phyloP scores from a whole-genome alignment of 2,113 vertebrate genomes.

The Antennarius striatus region DNA sequence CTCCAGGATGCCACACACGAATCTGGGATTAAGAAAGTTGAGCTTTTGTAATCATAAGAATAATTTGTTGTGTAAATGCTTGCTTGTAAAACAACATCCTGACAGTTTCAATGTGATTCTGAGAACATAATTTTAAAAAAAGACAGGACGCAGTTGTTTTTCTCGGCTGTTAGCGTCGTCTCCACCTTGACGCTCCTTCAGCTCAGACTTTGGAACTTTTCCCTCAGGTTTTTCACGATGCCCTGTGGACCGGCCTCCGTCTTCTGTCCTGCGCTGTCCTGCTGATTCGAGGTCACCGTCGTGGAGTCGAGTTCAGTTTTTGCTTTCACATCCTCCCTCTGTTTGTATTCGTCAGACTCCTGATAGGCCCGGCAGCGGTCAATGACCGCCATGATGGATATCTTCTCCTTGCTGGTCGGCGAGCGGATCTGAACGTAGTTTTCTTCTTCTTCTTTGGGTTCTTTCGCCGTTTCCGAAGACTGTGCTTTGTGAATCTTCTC shows the following conservation, averaged over 20 bases:
- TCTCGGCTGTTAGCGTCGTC: background rate
- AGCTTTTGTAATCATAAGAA: too few relatives aligned
- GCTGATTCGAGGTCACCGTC: fast-evolving
- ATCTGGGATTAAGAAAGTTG: too few relatives aligned
- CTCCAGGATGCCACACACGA: too few relatives aligned
- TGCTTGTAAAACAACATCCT: too few relatives aligned
- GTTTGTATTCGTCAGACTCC: slow-evolving; percentile 79
- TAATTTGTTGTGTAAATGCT: too few relatives aligned
- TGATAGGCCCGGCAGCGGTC: slow-evolving; percentile 85
- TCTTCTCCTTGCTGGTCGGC: slow-evolving; percentile 83
- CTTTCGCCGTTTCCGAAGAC: background rate
- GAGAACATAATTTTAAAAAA: too few relatives aligned
- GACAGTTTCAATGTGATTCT: too few relatives aligned
- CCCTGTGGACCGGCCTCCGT: slow-evolving; percentile 68
- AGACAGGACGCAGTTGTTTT: background rate
- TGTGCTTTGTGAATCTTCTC: slow-evolving; percentile 74
- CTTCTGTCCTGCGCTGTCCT: slow-evolving; percentile 2
- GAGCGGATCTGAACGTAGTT: slow-evolving; percentile 80
- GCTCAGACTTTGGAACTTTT: slow-evolving; percentile 87
- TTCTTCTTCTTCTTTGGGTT: slow-evolving; percentile 10
- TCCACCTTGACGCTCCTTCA: slow-evolving; percentile 14
- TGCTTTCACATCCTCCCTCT: slow-evolving; percentile 64
- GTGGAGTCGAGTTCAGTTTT: background rate
- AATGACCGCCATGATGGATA: slow-evolving; percentile 81
- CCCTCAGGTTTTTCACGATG: slow-evolving; percentile 87